Base-by-base conservation (phyloP, 2,797 vertebrate genomes). In the Australoheros facetus region DNA sequence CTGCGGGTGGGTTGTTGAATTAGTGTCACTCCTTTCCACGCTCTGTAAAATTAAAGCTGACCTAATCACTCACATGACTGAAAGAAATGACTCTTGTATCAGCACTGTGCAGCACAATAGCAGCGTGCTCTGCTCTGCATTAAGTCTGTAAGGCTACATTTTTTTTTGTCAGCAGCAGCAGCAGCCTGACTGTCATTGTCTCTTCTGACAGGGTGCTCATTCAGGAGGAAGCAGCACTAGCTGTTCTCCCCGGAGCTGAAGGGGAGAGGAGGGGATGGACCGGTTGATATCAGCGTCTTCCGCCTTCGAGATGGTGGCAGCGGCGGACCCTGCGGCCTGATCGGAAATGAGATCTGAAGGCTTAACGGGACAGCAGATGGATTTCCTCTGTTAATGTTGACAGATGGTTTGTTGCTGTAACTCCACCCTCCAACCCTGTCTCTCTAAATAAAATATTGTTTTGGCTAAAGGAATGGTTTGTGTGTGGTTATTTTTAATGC, bases 151-250 rank as follows among this genome's bases (percentile, higher is more conserved):
- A 53, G 54, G 60, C 39, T 73, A 71, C 3, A 3, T 26, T 26
- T 26, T 26, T 26, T 26, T 26, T 26, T 26, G 26, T 26, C 26
- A 26, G 26, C 72, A 62, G 45, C 72, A 62, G 45, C 81, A 28
- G 66, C 59, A 2, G 30, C 78, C 71, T 90, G 58, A 91, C 78
- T 69, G 42, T 83, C 54, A 34, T 80, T 89, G 70, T 91, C 54
- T 85, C 54, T 30, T 77, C 56, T 72, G 7, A 34, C 93, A 96
- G 95, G 95, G 82, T 96, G 95, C 92, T 96, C 95, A 78, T 96
- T 96, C 91, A 95, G 95, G 90, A 95, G 95, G 92, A 96, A 96
- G 95, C 95, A 96, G 93, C 95, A 96, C 88, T 96, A 95, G 91
- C 86, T 88, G 79, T 73, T 85, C 75, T 91, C 78, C 79, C 75